Base-by-base conservation (phyloP, 2,888 invertebrate species). In the Platypus cylindrus region DNA sequence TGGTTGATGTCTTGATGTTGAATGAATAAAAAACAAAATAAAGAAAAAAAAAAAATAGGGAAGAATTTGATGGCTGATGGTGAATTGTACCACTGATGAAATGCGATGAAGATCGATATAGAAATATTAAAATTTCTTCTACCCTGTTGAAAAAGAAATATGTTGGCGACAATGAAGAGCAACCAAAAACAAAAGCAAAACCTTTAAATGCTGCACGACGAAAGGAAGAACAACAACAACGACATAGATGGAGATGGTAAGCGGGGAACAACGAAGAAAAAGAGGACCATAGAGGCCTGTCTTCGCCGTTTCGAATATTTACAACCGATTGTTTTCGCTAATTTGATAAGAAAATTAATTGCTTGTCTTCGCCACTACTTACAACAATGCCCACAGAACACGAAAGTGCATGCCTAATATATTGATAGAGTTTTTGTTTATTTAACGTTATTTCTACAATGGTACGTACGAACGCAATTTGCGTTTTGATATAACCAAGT, bases 271-370 rank as follows among this genome's bases (percentile, higher is more conserved):
- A 20, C 9, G 20, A 7, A 16, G 13, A 14, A 27, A 27, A 27
- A 14, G 15, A 27, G 4, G 27, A 27, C 24, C 4, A 24, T n/a
- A n/a, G 24, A 13, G 14, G 27, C 14, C 27, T 4, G 14, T 12
- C 27, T 41, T 38, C 14, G 20, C 17, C 37, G 31, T 17, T 12
- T 24, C 37, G 26, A 17, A 37, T 41, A 44, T 44, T 41, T 44
- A 41, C 41, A 34, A 38, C 52, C 53, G 57, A 58, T 58, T 55
- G 54, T 53, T 54, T 51, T 50, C 48, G 51, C 56, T 58, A 58
- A 58, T 58, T 58, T 58, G 58, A 58, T 58, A 58, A 58, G 49
- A 47, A 54, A 58, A 58, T 58, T 58, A 58, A 58, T 56, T 56
- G 55, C 55, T 57, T 56, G 58, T 55, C 55, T 51, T 54, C 54